Evolutionary conservation across 2,797 vertebrate species (phyloP).

Genomic region (Bucorvus abyssinicus): DNA sequence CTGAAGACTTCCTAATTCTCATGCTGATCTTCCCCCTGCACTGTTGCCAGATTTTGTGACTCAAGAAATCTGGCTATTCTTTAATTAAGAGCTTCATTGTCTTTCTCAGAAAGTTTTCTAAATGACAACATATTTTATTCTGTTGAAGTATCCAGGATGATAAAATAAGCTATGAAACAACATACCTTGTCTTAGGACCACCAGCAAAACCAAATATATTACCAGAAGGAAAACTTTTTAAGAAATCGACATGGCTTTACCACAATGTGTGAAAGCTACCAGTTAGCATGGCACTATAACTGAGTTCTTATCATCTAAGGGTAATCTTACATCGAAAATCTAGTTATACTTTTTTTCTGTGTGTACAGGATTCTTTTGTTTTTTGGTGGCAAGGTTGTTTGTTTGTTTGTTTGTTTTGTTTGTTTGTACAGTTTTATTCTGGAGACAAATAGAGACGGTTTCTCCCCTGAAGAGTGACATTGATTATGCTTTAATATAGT

Average conservation of each 20-base stretch:
- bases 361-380: rapidly evolving
- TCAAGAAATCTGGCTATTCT: neutral
- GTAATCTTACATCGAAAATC: neutral
- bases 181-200: neutral
- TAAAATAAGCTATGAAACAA: neutral
- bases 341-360: neutral
- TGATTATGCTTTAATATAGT: neutral
- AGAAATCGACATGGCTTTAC: neutral
- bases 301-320: neutral
- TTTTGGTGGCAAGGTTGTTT: too few relatives aligned
- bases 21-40: neutral
- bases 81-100: neutral
- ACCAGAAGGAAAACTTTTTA: neutral
- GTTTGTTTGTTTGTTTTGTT: too few relatives aligned
- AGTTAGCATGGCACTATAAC: neutral
- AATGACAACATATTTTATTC: neutral
- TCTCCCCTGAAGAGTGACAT: neutral
- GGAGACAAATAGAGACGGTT: neutral
- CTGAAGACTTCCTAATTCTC: neutral
- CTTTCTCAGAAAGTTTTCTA: neutral
- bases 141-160: neutral
- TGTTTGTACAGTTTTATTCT: neutral
- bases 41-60: neutral
- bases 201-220: neutral
- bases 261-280: neutral